Base-by-base conservation (phyloP, 2,888 invertebrate genomes). In the Ptychoptera contaminata region DNA sequence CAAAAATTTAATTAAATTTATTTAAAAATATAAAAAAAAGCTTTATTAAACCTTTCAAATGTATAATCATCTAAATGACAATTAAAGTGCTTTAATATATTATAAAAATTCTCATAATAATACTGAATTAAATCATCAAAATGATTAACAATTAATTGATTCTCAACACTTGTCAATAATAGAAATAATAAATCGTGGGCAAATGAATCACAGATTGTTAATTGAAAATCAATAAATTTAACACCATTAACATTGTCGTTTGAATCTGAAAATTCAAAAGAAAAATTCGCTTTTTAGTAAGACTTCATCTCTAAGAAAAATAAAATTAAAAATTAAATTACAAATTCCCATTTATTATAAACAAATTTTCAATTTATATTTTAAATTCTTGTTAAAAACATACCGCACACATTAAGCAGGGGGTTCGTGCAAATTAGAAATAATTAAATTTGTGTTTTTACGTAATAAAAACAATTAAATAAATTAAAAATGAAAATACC, bases 181-280 rank as follows among this genome's bases (percentile, higher is more conserved):
- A 74, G 68, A 49, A 76, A 76, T 1, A 71, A 54, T 11, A 77
- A 52, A 54, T 77, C 77, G 16, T 70, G 65, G 0, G 66, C 52
- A 4, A 72, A 61, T 5, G 71, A 72, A 34, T 67, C 61, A 46
- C 70, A 72, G 11, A 67, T 55, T 37, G 72, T 69, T 29, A 73
- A 64, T 56, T 77, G 77, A 47, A 75, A 70, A 52, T 77, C 77
- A 1, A 77, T 63, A 38, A 77, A 67, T 58, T 74, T 76, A 3
- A 74, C 56, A 47, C 67, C 64, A 1, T 61, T 54, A 0, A 71
- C 65, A n/a, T 56, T 53, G 2, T 67, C 67, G 4, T 52, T 53
- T 1, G 55, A 52, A 48, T 55, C 59, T 58, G 43, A 15, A 48
- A 49, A 31, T n/a, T n/a, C n/a, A n/a, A n/a, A n/a, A n/a, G n/a